Evolutionary conservation across 2,888 invertebrate species (phyloP).

Genomic region (Caenorhabditis sp.): DNA sequence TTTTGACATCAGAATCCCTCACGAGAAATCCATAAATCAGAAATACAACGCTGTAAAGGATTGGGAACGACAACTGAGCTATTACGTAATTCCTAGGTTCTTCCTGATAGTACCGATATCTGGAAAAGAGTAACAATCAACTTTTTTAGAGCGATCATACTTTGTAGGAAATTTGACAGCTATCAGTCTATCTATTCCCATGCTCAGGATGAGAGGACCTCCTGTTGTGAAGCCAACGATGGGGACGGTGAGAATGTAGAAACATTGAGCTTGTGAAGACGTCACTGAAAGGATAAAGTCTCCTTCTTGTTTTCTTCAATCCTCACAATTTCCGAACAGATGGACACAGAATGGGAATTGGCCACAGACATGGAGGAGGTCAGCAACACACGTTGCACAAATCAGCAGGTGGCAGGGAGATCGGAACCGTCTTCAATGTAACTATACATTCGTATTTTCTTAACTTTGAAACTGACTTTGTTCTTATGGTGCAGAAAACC

Average conservation of each 20-base stretch:
- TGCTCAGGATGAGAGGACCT: constrained; percentile 61
- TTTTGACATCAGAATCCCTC: constrained; percentile 47
- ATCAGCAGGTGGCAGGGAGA: constrained; percentile 69
- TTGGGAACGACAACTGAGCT: constrained; percentile 57
- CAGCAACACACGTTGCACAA: constrained; percentile 64
- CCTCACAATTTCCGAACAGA: constrained; percentile 60
- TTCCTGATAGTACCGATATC: constrained; percentile 68
- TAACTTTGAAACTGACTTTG: constrained; percentile 46
- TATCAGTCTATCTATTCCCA: constrained; percentile 68
- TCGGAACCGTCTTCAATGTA: constrained; percentile 52
- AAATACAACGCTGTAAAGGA: constrained; percentile 47
- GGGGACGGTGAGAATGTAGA: constrained; percentile 63
- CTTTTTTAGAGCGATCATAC: too few species aligned
- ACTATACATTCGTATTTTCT: not conserved
- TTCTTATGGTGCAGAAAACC: constrained; percentile 56
- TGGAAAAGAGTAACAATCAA: too few species aligned
- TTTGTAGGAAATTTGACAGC: constrained; percentile 67
- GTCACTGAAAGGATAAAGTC: constrained; percentile 39
- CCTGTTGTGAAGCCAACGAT: constrained; percentile 62
- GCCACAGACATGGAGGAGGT: constrained; percentile 63
- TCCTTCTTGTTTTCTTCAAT: too few species aligned
- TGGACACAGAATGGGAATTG: constrained; percentile 67
- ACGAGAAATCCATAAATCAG: constrained; percentile 51
- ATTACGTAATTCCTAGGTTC: constrained; percentile 53
- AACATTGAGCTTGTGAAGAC: constrained; percentile 62